Base-by-base conservation (phyloP, 2,113 vertebrate genomes). In the Alligator sinensis region DNA sequence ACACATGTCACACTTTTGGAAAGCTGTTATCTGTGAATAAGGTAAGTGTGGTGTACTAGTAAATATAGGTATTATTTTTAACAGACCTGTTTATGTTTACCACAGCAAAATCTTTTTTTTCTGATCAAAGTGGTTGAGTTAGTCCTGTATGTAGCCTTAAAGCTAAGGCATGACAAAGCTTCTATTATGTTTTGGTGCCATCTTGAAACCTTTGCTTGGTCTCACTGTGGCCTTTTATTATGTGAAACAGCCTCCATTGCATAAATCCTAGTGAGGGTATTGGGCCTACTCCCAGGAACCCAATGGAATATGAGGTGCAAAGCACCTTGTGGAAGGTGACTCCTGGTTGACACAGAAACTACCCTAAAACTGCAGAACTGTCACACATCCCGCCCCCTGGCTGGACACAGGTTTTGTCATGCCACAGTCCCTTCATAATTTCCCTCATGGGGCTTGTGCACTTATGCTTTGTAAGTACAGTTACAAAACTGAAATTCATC, bases 101-200 rank as follows among this genome's bases (percentile, higher is more conserved):
- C 27, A 24, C 16, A 81, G 34, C 24, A 93, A 55, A 38, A 84
- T 27, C 3, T 84, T 74, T 22, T 1, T 0, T 3, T 9, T 78
- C 82, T 88, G 87, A 92, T 13, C 27, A 82, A 93, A 86, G 27
- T 7, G 2, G 10, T 61, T 77, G 34, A 75, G 13, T 82, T 60
- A 70, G 66, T 68, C 82, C 81, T 9, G 1, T 80, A 28, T 21
- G 60, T 24, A 91, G 58, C 38, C 86, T 91, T 84, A 78, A 92
- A 95, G 91, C 78, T 62, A 84, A 94, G 59, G 30, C 7, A 30
- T 1, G 5, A 9, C 25, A 88, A 89, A 77, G 5, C 47, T 88
- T 93, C 84, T 80, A 17, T 74, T 92, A 86, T 78, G 2, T 81
- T 80, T 87, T 85, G 17, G 14, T 95, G 77, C 81, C 79, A 91